Base-by-base conservation (phyloP, 1,140 invertebrate species). In the Drosophila paulistorum region DNA sequence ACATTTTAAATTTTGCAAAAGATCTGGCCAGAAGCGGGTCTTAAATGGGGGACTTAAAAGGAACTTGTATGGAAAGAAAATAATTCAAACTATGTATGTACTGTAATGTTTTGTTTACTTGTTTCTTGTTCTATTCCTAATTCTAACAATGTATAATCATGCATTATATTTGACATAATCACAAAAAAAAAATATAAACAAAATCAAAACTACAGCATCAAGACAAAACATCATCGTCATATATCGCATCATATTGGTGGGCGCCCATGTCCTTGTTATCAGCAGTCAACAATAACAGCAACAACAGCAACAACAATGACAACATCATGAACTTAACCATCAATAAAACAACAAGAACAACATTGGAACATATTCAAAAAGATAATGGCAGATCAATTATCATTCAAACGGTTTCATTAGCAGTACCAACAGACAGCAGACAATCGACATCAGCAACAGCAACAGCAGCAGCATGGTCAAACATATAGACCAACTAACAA, bases 171-270 rank as follows among this genome's bases (percentile, higher is more conserved):
- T n/a, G 45, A 51, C 57, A 55, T 55, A 45, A 48, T 45, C 11
- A 39, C 3, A 39, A 39, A 2, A 39, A 39, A 10, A 39, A 13
- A 10, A 39, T 13, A 61, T 10, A 55, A 66, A 41, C 20, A 67
- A 41, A n/a, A n/a, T 17, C 0, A 13, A 48, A 65, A 61, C 59
- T 74, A n/a, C 61, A 89, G 85, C 77, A 90, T 70, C 68, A 79
- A 65, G 77, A 89, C 35, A 89, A 89, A 71, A 75, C 84, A 77
- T 77, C 71, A 73, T 79, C 76, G n/a, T 83, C 81, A 77, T 85
- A 68, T 42, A 67, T 87, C 71, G 85, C 84, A 13, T 89, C 84
- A 73, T 89, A 81, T 71, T 76, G 89, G 70, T 89, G 84, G 84
- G 76, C 81, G 48, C 74, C 85, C 64, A 65, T 79, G 67, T 71